Conservation (phyloP, 2,888 invertebrate genomes). For the Chalcosyrphus nemorum region DNA sequence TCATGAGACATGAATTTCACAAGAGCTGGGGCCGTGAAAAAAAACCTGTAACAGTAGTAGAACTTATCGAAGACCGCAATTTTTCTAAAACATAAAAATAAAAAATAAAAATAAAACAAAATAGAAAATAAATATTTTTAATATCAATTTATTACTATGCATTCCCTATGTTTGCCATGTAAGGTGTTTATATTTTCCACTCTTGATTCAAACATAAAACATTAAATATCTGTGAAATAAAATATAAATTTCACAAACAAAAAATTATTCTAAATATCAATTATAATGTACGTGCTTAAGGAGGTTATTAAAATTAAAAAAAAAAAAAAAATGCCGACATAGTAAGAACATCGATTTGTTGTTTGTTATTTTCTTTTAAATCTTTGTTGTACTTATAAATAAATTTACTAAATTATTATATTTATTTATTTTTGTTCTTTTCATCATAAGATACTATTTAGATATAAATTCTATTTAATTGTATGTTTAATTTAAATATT, state of each 20-base stretch:
- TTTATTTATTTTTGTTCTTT: constrained; percentile 26
- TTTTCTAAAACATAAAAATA: not conserved
- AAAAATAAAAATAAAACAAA: constrained; percentile 22
- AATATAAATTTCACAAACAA: not conserved
- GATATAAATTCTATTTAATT: constrained; percentile 49
- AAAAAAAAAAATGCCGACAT: constrained; percentile 40
- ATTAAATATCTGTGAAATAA: constrained; percentile 17
- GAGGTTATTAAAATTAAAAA: not conserved
- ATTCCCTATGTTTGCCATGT: constrained; percentile 1
- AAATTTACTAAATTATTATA: constrained; percentile 53
- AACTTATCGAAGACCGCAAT: too few relatives aligned
- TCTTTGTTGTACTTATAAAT: constrained; percentile 53
- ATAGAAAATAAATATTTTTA: constrained; percentile 28
- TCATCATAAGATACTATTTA: constrained; percentile 54
- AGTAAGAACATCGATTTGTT: constrained; percentile 15
- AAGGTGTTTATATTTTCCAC: not conserved
- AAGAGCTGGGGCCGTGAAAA: too few relatives aligned
- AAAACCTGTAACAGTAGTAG: too few relatives aligned
- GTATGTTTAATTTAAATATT: constrained; percentile 62
- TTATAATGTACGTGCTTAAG: constrained; percentile 16
- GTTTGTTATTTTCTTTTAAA: not conserved
- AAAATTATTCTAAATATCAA: not conserved
- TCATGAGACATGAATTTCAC: too few relatives aligned
- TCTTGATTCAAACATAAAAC: constrained; percentile 21
- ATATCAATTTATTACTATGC: constrained; percentile 61